Base-by-base conservation (phyloP, 2,113 vertebrate species). In the Poeciliopsis occidentalis region DNA sequence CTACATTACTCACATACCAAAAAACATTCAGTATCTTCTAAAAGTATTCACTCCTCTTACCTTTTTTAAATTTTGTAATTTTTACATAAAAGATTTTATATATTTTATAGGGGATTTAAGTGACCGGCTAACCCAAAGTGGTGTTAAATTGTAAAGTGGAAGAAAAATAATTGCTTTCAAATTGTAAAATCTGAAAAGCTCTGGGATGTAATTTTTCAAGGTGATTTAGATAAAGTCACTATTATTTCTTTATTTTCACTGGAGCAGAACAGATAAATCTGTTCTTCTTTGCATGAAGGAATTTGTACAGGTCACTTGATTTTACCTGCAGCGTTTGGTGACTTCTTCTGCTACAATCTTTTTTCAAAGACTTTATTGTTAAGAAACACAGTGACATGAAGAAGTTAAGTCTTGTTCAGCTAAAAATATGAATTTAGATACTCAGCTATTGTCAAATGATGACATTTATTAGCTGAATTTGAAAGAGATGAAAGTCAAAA, bases 391-490 rank as follows among this genome's bases (percentile, higher is more conserved):
- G 67, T 69, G 26, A 2, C 3, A 1, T 70, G 60, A 57, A 1
- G 34, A 60, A 32, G 24, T 71, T 19, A 19, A 69, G 22, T 27
- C 8, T 68, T 62, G 67, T 84, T 82, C 69, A 57, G 39, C 60
- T 27, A 69, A 54, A 70, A 60, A 67, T 32, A 78, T 73, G 10
- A n/a, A 11, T 41, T 12, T 32, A 27, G 17, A 51, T 17, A 47
- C 57, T 39, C 64, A 27, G 3, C 17, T 78, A 31, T 47, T 26
- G 63, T 27, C 8, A 61, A 64, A n/a, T 22, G 51, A 12, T 32
- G 30, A 10, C 13, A n/a, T 64, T 51, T 29, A 63, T 12, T 15
- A 64, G 75, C 51, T 30, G 60, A 12, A 15, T 30, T 27, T 29
- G 27, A 32, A 27, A 24, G 67, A 60, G 32, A 44, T 29, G n/a